Conservation (phyloP, 2,113 vertebrate genomes). For the Seriola rivoliana region DNA sequence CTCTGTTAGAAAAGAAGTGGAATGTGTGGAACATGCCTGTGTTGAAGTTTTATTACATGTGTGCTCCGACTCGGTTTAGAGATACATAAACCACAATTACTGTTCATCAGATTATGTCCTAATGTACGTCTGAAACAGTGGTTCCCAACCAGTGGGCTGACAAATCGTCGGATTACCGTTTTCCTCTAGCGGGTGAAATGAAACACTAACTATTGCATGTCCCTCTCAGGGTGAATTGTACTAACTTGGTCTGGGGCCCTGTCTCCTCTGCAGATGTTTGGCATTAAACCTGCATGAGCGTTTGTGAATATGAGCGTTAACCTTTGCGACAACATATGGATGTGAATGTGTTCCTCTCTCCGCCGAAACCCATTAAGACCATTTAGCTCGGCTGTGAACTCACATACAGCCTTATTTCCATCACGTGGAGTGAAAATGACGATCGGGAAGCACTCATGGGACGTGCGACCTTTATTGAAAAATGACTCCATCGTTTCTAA, state of each 20-base stretch:
- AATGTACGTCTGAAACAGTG: background rate
- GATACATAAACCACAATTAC: too few relatives aligned
- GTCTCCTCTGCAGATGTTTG: too few relatives aligned
- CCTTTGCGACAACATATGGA: slow-evolving; percentile 15
- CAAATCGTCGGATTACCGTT: too few relatives aligned
- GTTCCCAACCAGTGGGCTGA: too few relatives aligned
- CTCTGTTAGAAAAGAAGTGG: slow-evolving; percentile 39
- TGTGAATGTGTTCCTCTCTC: background rate
- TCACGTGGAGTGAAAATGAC: slow-evolving; percentile 39
- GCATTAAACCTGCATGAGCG: background rate
- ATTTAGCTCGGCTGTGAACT: slow-evolving; percentile 62
- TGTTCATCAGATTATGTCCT: background rate
- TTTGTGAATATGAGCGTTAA: slow-evolving; percentile 17
- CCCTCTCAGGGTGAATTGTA: background rate
- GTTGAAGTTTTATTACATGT: slow-evolving; percentile 11
- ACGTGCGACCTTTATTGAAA: slow-evolving; percentile 70
- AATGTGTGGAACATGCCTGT: slow-evolving; percentile 20
- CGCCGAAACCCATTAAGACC: slow-evolving; percentile 52
- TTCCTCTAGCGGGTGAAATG: background rate
- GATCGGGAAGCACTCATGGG: slow-evolving; percentile 33
- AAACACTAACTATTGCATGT: background rate
- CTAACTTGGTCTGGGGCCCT: background rate
- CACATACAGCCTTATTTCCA: slow-evolving; percentile 53
- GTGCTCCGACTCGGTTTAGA: background rate
- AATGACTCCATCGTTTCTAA: slow-evolving; percentile 63